Conservation (phyloP, 2,797 vertebrate species). For the Lutra lutra region DNA sequence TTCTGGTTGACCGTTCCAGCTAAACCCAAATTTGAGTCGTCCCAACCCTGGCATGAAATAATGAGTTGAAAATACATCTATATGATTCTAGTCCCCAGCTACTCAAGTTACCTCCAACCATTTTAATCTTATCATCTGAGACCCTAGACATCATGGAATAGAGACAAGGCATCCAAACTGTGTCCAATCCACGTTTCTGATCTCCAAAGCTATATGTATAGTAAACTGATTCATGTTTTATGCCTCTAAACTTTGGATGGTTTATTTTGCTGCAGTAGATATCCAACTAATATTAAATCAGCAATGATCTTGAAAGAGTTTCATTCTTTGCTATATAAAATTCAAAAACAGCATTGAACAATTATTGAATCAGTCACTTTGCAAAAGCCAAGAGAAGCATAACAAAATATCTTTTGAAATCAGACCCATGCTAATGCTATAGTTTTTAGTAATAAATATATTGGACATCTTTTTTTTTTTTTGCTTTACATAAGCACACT, state of each 20-base stretch:
- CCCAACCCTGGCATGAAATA: not conserved
- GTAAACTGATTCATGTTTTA: not conserved
- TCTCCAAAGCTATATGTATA: not conserved
- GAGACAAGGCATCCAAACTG: not conserved
- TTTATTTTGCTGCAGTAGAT: not conserved
- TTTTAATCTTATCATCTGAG: not conserved
- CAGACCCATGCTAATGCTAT: not conserved
- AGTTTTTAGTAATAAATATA: not conserved
- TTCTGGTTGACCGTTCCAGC: not conserved
- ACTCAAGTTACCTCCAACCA: not conserved
- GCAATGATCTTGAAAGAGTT: not conserved
- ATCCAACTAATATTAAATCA: not conserved
- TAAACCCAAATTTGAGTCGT: not conserved
- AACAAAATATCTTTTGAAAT: slow-evolving; percentile 18
- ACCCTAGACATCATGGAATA: not conserved
- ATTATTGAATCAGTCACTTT: not conserved
- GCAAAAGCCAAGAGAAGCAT: not conserved
- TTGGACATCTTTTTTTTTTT: not conserved
- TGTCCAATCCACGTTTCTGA: not conserved
- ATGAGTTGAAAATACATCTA: not conserved
- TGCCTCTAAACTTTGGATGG: not conserved
- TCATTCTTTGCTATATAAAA: not conserved
- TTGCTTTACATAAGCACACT: not conserved
- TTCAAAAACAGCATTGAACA: not conserved
- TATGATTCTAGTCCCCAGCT: not conserved